Evolutionary conservation across 92 coral and sea anemone genomes (phyloP).

Genomic region (Zoanthus gigantus): DNA sequence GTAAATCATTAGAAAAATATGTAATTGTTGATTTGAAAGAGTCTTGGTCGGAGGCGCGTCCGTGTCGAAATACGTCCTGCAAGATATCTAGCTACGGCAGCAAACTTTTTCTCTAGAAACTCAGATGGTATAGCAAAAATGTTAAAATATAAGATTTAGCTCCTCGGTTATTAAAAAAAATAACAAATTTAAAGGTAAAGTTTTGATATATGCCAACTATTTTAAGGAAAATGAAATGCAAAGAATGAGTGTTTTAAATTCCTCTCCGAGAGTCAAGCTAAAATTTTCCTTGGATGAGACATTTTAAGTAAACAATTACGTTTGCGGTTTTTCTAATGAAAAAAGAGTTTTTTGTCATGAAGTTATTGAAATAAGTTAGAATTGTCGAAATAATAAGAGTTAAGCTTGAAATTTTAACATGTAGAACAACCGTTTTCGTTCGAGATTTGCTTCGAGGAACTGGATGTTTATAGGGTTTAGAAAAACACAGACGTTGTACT

Average conservation of each 20-base stretch:
- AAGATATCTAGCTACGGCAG: neutral
- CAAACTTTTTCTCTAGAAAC: neutral
- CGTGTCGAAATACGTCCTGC: neutral
- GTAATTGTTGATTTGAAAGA: neutral
- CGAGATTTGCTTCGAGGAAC: slow-evolving; percentile 1
- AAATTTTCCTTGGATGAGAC: neutral
- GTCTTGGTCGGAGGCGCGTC: slow-evolving; percentile 35
- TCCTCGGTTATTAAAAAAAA: neutral
- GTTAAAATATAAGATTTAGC: neutral
- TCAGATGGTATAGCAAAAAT: neutral
- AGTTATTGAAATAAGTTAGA: neutral
- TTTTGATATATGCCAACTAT: neutral
- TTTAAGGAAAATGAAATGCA: neutral
- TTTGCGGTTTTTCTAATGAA: neutral
- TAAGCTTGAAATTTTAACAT: neutral
- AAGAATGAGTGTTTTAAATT: neutral
- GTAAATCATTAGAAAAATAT: neutral
- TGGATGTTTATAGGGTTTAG: neutral
- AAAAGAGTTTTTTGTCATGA: neutral
- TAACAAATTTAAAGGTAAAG: too few relatives aligned
- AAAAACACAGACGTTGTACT: neutral
- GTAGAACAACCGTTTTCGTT: too few relatives aligned
- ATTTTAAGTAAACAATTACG: neutral
- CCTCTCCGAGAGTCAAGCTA: neutral
- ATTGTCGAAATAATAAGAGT: neutral